These are phyloP conservation scores for Rhinolophus ferrumequinum DNA, from an alignment of 2,113 vertebrate genomes.

Conservation along the genomic window DNA sequence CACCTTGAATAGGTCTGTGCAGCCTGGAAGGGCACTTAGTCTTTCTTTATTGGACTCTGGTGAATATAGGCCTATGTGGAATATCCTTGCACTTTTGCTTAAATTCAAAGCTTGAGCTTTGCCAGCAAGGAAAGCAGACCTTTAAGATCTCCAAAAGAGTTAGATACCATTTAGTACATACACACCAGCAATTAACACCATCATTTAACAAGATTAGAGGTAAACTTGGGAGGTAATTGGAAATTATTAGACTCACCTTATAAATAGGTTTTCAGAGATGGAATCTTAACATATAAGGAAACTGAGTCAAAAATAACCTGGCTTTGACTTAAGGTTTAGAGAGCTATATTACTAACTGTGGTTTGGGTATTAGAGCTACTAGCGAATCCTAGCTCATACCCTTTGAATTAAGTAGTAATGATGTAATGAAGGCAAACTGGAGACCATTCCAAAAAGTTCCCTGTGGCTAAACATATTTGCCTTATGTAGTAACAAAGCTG, in stretches of 20 bases:
- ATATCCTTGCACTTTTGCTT: background rate
- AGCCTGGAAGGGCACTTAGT: background rate
- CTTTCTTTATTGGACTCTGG: background rate
- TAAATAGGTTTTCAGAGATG: background rate
- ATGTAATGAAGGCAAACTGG: background rate
- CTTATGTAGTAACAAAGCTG: background rate
- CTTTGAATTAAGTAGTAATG: slow-evolving; percentile 41
- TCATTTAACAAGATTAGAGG: background rate
- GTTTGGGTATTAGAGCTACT: background rate
- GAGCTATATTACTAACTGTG: background rate
- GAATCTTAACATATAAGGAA: background rate
- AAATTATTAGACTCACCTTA: background rate
- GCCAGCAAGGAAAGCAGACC: background rate
- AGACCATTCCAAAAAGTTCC: background rate
- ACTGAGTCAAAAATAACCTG: background rate
- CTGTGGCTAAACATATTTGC: slow-evolving; percentile 5
- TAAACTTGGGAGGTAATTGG: background rate
- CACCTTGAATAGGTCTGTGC: background rate
- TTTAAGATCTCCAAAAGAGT: background rate
- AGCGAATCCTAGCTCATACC: background rate
- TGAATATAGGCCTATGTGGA: background rate
- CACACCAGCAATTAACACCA: background rate
- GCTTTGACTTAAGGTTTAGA: background rate
- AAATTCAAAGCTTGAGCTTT: background rate
- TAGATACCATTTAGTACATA: background rate